These are phyloP conservation scores for Silurus meridionalis DNA, from an alignment of 2,113 vertebrate species.

Conservation along the genomic window DNA sequence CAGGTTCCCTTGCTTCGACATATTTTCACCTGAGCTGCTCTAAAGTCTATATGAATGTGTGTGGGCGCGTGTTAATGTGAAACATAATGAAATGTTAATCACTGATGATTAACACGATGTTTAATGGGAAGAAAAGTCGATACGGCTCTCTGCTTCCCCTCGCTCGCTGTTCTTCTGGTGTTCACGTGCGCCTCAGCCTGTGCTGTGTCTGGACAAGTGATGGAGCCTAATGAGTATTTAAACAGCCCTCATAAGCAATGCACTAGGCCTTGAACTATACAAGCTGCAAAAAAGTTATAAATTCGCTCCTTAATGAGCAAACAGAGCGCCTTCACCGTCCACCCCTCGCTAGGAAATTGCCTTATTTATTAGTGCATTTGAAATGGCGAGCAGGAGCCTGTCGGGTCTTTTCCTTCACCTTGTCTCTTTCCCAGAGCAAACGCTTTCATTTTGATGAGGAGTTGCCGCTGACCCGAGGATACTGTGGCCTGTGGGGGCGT, in stretches of 20 bases:
- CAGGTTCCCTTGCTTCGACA: neutral
- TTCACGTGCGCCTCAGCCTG: neutral
- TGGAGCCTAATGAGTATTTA: slow-evolving; percentile 49
- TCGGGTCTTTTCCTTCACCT: neutral
- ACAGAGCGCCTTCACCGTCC: neutral
- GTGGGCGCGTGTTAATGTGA: neutral
- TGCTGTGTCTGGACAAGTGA: slow-evolving; percentile 24
- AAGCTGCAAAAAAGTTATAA: slow-evolving; percentile 29
- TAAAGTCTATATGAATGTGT: slow-evolving; percentile 20
- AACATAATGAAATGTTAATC: slow-evolving; percentile 26
- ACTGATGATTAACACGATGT: neutral
- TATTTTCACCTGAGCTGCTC: neutral
- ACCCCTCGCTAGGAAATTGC: neutral
- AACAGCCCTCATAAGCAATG: slow-evolving; percentile 37
- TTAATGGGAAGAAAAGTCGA: neutral
- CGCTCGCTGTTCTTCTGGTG: neutral
- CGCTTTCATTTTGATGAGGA: slow-evolving; percentile 42
- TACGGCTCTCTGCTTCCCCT: neutral
- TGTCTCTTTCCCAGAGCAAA: slow-evolving; percentile 6
- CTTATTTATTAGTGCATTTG: slow-evolving; percentile 36
- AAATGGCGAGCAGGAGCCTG: slow-evolving; percentile 1
- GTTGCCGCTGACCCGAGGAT: slow-evolving; percentile 25
- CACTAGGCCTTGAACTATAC: slow-evolving; percentile 22
- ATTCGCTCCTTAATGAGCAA: slow-evolving; percentile 47
- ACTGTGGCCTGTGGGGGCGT: slow-evolving; percentile 2